phyloP scores from a whole-genome alignment of 2,888 invertebrate genomes.

The Neoitamus cyanurus region DNA sequence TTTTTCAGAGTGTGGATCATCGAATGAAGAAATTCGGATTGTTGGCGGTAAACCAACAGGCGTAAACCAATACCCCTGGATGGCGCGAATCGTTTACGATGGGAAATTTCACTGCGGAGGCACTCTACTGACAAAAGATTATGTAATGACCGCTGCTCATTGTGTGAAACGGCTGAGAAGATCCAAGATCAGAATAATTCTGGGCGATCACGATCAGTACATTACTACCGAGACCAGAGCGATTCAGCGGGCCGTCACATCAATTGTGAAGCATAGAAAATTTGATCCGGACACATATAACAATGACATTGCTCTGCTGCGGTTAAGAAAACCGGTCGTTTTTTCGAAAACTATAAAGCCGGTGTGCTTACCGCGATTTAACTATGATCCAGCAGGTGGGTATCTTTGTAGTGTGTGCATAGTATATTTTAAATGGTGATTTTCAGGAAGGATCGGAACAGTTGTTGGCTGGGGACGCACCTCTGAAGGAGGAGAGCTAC shows the following conservation, averaged over 20 bases:
- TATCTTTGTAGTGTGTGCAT: neutral
- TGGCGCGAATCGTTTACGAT: constrained; percentile 86
- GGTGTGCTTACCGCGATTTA: constrained; percentile 76
- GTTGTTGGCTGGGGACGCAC: constrained; percentile 90
- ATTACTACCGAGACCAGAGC: constrained; percentile 81
- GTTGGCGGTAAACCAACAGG: constrained; percentile 86
- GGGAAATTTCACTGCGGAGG: constrained; percentile 91
- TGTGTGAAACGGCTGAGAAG: constrained; percentile 81
- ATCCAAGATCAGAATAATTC: constrained; percentile 83
- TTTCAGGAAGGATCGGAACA: constrained; percentile 70
- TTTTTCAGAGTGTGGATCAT: constrained; percentile 80
- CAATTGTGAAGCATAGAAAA: constrained; percentile 82
- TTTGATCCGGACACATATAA: constrained; percentile 88
- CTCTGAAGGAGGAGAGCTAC: constrained; percentile 82
- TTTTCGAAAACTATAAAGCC: constrained; percentile 74
- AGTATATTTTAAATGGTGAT: neutral
- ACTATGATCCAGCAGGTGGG: constrained; percentile 71
- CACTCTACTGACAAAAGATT: constrained; percentile 83
- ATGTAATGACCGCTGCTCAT: constrained; percentile 88
- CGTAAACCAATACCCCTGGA: constrained; percentile 87
- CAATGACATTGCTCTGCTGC: constrained; percentile 85
- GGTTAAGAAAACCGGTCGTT: constrained; percentile 79
- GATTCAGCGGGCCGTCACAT: constrained; percentile 83
- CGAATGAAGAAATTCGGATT: constrained; percentile 87
- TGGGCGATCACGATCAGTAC: constrained; percentile 88